A percentile compares a stretch with the other conserved stretches of the same genome.
phyloP scores from a whole-genome alignment of 2,113 vertebrate species.

The Nothoprocta perdicaria region DNA sequence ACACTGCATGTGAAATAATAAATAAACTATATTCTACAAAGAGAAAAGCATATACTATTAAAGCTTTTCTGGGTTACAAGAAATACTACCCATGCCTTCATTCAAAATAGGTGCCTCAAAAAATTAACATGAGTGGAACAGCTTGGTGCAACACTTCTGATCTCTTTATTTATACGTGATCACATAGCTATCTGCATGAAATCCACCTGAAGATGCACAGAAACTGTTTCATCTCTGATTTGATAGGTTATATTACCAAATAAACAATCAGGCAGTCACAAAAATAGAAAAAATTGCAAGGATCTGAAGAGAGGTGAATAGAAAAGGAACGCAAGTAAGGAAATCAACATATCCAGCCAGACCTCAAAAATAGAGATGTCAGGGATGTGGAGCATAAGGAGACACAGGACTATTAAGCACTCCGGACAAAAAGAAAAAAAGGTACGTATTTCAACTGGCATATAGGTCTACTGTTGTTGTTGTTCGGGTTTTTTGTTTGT shows the following conservation, averaged over 20 bases:
- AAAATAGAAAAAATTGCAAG: neutral
- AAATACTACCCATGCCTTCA: constrained; percentile 54
- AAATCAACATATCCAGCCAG: neutral
- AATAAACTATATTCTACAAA: constrained; percentile 28
- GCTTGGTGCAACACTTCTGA: constrained; percentile 46
- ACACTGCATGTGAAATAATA: constrained; percentile 46
- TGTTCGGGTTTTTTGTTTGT: no score
- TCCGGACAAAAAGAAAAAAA: neutral
- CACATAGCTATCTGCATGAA: constrained; percentile 45
- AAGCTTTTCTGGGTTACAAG: constrained; percentile 54
- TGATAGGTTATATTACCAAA: constrained; percentile 27
- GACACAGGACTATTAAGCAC: neutral
- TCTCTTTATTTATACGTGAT: constrained; percentile 65
- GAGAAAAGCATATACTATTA: constrained; percentile 65
- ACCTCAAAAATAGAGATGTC: neutral
- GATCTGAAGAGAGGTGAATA: neutral
- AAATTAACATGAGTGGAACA: constrained; percentile 58
- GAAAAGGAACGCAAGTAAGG: neutral
- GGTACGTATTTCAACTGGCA: neutral
- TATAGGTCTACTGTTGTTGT: no score
- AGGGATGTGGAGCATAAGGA: neutral
- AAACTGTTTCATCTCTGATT: constrained; percentile 7
- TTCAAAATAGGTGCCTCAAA: constrained; percentile 65
- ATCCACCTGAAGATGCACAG: neutral
- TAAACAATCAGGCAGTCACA: neutral